phyloP scores from a whole-genome alignment of 2,888 invertebrate genomes.

The Phania funesta region DNA sequence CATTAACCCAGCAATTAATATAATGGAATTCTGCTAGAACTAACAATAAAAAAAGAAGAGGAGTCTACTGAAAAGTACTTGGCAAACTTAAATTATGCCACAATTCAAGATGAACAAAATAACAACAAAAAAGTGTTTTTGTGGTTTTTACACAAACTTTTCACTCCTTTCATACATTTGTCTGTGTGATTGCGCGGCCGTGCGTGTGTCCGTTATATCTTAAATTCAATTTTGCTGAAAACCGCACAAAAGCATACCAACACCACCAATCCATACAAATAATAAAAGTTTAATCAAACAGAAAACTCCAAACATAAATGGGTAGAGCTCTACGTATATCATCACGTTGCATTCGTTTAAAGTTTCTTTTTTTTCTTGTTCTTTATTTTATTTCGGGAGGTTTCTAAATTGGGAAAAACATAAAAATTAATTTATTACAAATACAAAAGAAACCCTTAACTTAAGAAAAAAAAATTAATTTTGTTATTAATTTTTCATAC shows the following conservation, averaged over 20 bases:
- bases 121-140: conserved; percentile 30
- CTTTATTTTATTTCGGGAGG: not conserved
- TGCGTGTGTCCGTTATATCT: not conserved
- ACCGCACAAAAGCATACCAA: conserved; percentile 27
- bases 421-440: conserved; percentile 43
- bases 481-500: too few relatives aligned
- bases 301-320: conserved; percentile 30
- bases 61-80: conserved; percentile 39
- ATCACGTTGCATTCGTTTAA: conserved; percentile 5
- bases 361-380: not conserved
- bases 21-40: conserved; percentile 53
- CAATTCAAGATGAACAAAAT: conserved; percentile 31
- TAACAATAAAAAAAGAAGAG: not conserved
- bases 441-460: not conserved
- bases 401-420: conserved; percentile 2
- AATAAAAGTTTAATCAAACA: conserved; percentile 51
- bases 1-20: conserved; percentile 65
- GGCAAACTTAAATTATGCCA: conserved; percentile 56
- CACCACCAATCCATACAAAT: not conserved
- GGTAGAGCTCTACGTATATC: conserved; percentile 10
- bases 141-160: conserved; percentile 17
- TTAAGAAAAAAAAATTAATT: not conserved
- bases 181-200: not conserved
- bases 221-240: conserved; percentile 17
- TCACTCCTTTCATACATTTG: not conserved